Conservation (phyloP, 1,140 invertebrate genomes). For the Adelges cooleyi region DNA sequence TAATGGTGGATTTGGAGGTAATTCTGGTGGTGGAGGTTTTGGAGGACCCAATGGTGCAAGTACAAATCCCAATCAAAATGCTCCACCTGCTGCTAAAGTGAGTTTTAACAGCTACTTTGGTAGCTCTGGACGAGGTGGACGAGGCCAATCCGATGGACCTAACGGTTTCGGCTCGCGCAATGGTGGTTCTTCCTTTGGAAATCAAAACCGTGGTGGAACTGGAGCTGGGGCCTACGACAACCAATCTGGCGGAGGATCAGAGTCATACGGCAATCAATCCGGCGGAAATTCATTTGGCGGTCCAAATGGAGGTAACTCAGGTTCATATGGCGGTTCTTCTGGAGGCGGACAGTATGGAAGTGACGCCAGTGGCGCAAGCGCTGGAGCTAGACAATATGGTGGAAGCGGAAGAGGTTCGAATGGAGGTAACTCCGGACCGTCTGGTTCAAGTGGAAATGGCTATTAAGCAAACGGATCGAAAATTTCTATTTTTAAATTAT, state of each 20-base stretch:
- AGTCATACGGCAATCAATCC: not conserved
- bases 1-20: not conserved
- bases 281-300: not conserved
- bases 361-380: too few species aligned
- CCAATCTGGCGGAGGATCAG: not conserved
- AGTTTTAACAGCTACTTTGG: constrained; percentile 3
- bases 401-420: too few species aligned
- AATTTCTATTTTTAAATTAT: too few species aligned
- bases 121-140: not conserved
- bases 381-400: too few species aligned
- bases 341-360: not conserved
- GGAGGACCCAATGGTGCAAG: not conserved
- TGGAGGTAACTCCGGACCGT: too few species aligned
- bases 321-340: not conserved
- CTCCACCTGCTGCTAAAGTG: constrained; percentile 16
- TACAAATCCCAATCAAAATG: constrained; percentile 22
- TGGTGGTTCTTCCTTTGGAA: not conserved
- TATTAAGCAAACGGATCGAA: too few species aligned
- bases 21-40: too few species aligned
- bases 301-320: constrained; percentile 1
- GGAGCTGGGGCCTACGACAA: not conserved
- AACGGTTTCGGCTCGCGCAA: not conserved
- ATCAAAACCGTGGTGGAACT: not conserved
- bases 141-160: not conserved
- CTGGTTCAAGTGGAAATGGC: too few species aligned